Conservation (phyloP, 2,888 invertebrate species). For the Drosophila austrosaltans region DNA sequence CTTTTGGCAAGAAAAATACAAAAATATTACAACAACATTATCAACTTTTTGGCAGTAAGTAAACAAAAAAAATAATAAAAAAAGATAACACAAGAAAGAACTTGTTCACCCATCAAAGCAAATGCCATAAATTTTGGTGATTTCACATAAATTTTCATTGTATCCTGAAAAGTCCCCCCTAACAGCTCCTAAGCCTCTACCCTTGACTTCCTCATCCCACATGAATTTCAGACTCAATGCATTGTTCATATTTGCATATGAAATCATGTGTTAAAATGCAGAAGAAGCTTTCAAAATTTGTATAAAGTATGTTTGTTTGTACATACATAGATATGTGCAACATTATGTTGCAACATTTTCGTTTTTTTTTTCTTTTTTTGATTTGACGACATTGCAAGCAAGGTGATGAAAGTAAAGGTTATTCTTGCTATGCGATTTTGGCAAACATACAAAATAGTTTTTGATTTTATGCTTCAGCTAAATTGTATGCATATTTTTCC, state of each 20-base stretch:
- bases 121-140: slow-evolving; percentile 69
- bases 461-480: slow-evolving; percentile 22
- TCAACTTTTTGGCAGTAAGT: slow-evolving; percentile 41
- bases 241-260: slow-evolving; percentile 72
- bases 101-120: slow-evolving; percentile 41
- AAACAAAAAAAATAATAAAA: slow-evolving; percentile 4
- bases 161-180: background rate
- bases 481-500: slow-evolving; percentile 1
- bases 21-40: slow-evolving; percentile 26
- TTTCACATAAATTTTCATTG: slow-evolving; percentile 62
- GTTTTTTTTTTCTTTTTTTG: slow-evolving; percentile 19
- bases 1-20: slow-evolving; percentile 12
- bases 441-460: slow-evolving; percentile 22
- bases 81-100: background rate
- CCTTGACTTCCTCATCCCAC: slow-evolving; percentile 2
- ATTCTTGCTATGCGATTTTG: background rate
- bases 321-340: too few species aligned
- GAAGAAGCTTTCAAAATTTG: slow-evolving; percentile 43
- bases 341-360: slow-evolving; percentile 14
- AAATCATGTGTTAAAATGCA: slow-evolving; percentile 75
- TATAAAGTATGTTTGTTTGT: slow-evolving; percentile 1
- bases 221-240: slow-evolving; percentile 17
- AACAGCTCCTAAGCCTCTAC: background rate
- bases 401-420: slow-evolving; percentile 1
- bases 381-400: slow-evolving; percentile 9